These are phyloP conservation scores for Ispidina picta DNA, from an alignment of 2,797 vertebrate genomes.

Conservation along the genomic window DNA sequence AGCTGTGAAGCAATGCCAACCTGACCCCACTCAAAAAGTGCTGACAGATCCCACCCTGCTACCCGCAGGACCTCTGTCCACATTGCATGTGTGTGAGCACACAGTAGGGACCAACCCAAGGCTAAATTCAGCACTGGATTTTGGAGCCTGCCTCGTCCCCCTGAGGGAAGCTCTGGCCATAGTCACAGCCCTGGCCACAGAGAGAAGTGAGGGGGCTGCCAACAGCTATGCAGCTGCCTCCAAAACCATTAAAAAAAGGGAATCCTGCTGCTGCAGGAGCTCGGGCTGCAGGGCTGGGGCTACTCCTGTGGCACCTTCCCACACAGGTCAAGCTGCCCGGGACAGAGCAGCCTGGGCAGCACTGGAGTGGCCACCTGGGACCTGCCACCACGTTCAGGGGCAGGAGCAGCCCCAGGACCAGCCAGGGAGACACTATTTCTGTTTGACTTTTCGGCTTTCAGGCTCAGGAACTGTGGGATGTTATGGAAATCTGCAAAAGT, in stretches of 20 bases:
- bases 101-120: background rate
- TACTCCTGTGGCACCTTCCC: background rate
- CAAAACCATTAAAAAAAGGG: background rate
- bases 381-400: background rate
- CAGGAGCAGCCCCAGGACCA: background rate
- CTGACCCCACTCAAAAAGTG: background rate
- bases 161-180: background rate
- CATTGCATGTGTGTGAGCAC: rapidly evolving
- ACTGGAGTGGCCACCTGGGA: too few species aligned
- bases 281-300: background rate
- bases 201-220: background rate
- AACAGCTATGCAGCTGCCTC: background rate
- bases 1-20: rapidly evolving
- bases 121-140: rapidly evolving
- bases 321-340: rapidly evolving
- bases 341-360: background rate
- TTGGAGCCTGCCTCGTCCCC: rapidly evolving
- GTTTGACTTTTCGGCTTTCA: background rate
- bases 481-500: constrained; percentile 43
- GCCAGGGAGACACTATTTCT: background rate
- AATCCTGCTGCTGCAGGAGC: background rate
- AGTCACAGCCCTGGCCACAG: rapidly evolving
- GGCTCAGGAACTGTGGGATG: constrained; percentile 26
- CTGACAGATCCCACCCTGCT: background rate
- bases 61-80: background rate